Conservation (phyloP, 2,113 vertebrate species). For the Columba janthina region DNA sequence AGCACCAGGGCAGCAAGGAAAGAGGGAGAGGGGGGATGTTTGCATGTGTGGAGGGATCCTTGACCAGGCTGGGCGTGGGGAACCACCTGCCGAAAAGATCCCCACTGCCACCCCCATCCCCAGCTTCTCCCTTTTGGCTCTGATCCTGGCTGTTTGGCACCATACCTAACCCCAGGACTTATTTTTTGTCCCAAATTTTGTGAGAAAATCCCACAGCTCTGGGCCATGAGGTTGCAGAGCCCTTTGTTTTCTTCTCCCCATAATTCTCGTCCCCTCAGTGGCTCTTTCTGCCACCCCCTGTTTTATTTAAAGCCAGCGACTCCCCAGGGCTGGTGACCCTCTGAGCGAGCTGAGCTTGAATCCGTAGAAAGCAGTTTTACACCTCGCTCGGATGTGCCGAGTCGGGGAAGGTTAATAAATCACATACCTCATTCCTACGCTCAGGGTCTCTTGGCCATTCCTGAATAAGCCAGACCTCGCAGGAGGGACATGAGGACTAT, state of each 20-base stretch:
- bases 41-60: neutral
- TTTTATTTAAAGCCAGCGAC: neutral
- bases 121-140: neutral
- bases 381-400: fast-evolving
- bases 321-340: neutral
- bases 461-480: fast-evolving
- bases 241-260: fast-evolving
- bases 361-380: neutral
- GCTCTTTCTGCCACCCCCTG: neutral
- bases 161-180: fast-evolving
- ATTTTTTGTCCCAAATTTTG: fast-evolving
- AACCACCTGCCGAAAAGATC: neutral
- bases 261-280: neutral
- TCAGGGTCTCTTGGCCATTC: fast-evolving
- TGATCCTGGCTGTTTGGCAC: neutral
- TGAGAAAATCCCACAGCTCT: neutral
- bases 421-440: neutral
- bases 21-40: neutral
- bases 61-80: neutral
- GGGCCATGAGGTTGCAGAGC: neutral
- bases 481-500: fast-evolving
- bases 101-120: too few relatives aligned
- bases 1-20: neutral
- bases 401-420: neutral
- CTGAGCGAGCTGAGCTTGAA: neutral